These are phyloP conservation scores for Gymnosoma rotundatum DNA, from an alignment of 2,888 invertebrate species.

Conservation along the genomic window DNA sequence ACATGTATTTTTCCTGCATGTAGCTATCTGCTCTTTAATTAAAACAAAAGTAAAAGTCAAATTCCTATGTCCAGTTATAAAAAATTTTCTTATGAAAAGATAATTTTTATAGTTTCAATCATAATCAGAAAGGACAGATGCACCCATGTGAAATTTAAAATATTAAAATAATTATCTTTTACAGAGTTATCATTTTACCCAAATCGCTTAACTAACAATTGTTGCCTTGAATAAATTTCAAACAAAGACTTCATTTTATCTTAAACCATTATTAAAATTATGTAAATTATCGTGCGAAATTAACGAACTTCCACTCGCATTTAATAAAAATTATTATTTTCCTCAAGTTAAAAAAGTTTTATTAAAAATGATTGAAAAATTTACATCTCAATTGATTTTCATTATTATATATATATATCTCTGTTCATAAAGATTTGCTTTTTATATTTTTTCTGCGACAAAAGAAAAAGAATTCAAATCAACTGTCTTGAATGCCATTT, in stretches of 20 bases:
- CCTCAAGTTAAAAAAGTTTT: conserved; percentile 41
- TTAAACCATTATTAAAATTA: not conserved
- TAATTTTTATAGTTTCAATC: too few species aligned
- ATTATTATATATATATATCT: conserved; percentile 43
- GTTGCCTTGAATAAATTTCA: not conserved
- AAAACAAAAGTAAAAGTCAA: too few species aligned
- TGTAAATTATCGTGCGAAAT: conserved; percentile 6
- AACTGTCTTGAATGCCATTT: conserved; percentile 38
- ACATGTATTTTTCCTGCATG: too few species aligned
- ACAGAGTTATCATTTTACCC: too few species aligned
- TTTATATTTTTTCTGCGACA: not conserved
- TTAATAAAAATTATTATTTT: conserved; percentile 33
- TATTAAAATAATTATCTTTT: too few species aligned
- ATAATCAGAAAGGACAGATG: too few species aligned
- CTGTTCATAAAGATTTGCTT: not conserved
- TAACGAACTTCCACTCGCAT: not conserved
- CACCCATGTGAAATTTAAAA: too few species aligned
- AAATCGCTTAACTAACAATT: not conserved
- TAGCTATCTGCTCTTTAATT: too few species aligned
- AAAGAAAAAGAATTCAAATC: conserved; percentile 40
- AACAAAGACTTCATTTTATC: not conserved
- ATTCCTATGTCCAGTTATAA: too few species aligned
- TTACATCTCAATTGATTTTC: conserved; percentile 47
- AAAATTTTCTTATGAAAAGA: too few species aligned
- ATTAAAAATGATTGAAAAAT: conserved; percentile 17